Evolutionary conservation across 2,113 vertebrate species (phyloP).

Genomic region (Microcebus griseorufus): DNA sequence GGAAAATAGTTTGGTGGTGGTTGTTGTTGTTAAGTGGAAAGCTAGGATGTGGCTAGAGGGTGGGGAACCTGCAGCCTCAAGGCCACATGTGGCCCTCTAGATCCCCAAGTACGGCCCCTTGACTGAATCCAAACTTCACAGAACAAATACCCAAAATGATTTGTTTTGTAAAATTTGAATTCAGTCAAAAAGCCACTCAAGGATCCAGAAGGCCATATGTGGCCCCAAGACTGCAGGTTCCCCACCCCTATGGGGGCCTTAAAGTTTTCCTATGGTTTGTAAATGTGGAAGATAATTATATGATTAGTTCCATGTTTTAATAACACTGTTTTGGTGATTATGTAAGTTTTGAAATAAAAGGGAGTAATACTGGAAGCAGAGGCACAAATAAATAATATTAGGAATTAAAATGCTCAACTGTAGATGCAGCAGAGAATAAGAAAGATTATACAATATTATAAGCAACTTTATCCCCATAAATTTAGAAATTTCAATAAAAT

Average conservation of each 20-base stretch:
- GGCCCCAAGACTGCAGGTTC: too few species aligned
- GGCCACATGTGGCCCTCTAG: too few species aligned
- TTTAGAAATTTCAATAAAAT: slow-evolving; percentile 32
- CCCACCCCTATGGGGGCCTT: not conserved
- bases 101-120: too few species aligned
- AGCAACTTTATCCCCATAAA: not conserved
- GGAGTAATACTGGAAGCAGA: not conserved
- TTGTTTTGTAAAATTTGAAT: too few species aligned
- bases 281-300: slow-evolving; percentile 16
- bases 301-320: not conserved
- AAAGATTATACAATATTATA: not conserved
- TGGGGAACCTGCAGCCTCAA: too few species aligned
- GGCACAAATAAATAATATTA: not conserved
- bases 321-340: not conserved
- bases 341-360: not conserved
- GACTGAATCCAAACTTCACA: too few species aligned
- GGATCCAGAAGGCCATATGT: too few species aligned
- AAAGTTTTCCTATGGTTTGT: not conserved
- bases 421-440: not conserved
- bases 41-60: not conserved
- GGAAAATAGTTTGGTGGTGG: not conserved
- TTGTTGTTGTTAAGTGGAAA: not conserved
- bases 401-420: not conserved
- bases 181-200: too few species aligned
- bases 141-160: too few species aligned